A percentile compares a stretch with the other conserved stretches of the same genome.
phyloP scores from a whole-genome alignment of 2,113 vertebrate species.

The Eretmochelys imbricata region DNA sequence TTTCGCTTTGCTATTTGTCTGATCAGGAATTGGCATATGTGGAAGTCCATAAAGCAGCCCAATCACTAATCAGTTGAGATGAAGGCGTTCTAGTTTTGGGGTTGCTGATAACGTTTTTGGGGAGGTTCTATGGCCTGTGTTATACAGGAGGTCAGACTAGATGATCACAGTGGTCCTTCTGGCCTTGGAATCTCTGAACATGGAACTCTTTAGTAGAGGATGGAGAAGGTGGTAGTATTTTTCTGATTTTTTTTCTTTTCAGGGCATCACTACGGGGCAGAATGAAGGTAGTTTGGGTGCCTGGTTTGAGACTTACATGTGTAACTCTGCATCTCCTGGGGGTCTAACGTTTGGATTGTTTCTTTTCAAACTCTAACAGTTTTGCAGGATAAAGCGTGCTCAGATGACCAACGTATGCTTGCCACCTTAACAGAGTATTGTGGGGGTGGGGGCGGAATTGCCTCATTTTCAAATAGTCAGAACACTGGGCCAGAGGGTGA shows the following conservation, averaged over 20 bases:
- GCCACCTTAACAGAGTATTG: constrained; percentile 58
- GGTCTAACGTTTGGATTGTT: constrained; percentile 39
- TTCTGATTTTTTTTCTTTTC: constrained; percentile 55
- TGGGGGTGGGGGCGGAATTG: neutral
- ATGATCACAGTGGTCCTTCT: neutral
- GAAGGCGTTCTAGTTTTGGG: neutral
- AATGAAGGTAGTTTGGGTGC: constrained; percentile 73
- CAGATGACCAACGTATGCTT: constrained; percentile 36
- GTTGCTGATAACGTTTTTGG: neutral
- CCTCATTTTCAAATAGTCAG: neutral
- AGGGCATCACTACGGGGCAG: constrained; percentile 60
- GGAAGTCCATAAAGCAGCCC: neutral
- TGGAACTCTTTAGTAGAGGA: neutral
- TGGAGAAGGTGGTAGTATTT: neutral
- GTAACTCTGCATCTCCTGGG: constrained; percentile 1
- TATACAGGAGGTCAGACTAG: neutral
- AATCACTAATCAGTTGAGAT: neutral
- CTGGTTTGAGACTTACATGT: constrained; percentile 60
- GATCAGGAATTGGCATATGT: neutral
- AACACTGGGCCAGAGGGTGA: neutral
- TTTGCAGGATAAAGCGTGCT: constrained; percentile 30
- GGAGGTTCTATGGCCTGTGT: neutral
- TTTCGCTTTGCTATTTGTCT: constrained; percentile 15
- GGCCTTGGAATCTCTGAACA: neutral
- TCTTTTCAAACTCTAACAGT: constrained; percentile 39